Evolutionary conservation across 2,888 invertebrate species (phyloP), one percentile per base, ranked within the genome.

Genomic region (Leucoma salicis): DNA sequence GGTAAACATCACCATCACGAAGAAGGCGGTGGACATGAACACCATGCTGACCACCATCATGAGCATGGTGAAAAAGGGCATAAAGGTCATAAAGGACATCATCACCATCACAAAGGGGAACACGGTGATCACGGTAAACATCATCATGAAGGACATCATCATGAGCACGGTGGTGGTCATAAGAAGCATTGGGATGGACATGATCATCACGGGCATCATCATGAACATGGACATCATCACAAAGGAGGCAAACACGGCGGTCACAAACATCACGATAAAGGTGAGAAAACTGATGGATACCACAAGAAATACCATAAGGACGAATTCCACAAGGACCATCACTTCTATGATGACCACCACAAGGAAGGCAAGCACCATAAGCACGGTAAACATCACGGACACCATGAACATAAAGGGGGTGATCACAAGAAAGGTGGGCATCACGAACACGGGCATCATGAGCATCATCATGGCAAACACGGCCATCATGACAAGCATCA

Each of bases 251-350:
- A 88, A 46, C 88, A 87, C 38, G 86, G 86, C 3, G 82, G 84
- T 39, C 77, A 88, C 39, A 77, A 88, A 39, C 88, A 88, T 32
- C 87, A 88, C 46, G 85, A 87, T 31, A 88, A 88, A 49, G 87
- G 87, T 37, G 88, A 88, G 42, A 70, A 88, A 45, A 76, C 75
- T 52, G 87, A 87, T 37, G 88, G 88, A 7, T 88, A 74, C 66
- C 88, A 88, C 69, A 88, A 88, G 75, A 88, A 88, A 44, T 85
- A 85, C 65, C 88, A 88, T 40, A 88, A 88, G 63, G 88, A 88
- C 46, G 70, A 76, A 68, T 88, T 78, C 81, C 85, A 88, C 54
- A 88, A 88, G 66, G 87, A 88, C 50, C 88, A 88, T 49, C 86
- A 88, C 78, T 88, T 87, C 66, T 86, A 88, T 64, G 88, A 87